These are phyloP conservation scores for Blomia tropicalis DNA, from an alignment of 2,888 invertebrate genomes.

Conservation along the genomic window DNA sequence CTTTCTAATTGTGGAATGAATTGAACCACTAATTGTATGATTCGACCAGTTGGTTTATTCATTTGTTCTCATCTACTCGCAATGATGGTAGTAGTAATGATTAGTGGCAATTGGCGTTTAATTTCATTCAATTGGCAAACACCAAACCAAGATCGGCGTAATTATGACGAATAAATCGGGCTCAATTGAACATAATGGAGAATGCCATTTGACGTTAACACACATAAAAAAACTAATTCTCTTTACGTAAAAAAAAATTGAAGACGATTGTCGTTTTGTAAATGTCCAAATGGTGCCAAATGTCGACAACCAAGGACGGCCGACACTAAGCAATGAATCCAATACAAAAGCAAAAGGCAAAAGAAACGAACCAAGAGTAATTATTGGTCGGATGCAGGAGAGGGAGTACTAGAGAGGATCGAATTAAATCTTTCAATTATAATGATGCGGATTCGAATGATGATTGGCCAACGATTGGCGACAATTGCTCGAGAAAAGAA, in stretches of 20 bases:
- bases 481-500: not conserved
- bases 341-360: too few species aligned
- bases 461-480: not conserved
- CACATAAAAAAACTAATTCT: too few species aligned
- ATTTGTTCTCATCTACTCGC: not conserved
- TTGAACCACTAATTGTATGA: too few species aligned
- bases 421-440: not conserved
- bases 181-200: slow-evolving; percentile 10
- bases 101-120: not conserved
- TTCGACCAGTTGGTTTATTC: too few species aligned
- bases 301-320: too few species aligned
- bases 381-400: not conserved
- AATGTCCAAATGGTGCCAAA: too few species aligned
- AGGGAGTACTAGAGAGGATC: too few species aligned
- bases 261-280: not conserved
- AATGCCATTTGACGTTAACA: too few species aligned
- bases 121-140: not conserved
- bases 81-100: too few species aligned
- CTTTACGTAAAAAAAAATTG: too few species aligned
- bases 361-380: too few species aligned
- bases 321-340: not conserved
- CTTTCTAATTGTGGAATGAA: too few species aligned
- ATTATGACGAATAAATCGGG: not conserved
- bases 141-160: not conserved
- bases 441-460: not conserved